phyloP scores from a whole-genome alignment of 2,797 vertebrate genomes.

The Ambastaia sidthimunki region DNA sequence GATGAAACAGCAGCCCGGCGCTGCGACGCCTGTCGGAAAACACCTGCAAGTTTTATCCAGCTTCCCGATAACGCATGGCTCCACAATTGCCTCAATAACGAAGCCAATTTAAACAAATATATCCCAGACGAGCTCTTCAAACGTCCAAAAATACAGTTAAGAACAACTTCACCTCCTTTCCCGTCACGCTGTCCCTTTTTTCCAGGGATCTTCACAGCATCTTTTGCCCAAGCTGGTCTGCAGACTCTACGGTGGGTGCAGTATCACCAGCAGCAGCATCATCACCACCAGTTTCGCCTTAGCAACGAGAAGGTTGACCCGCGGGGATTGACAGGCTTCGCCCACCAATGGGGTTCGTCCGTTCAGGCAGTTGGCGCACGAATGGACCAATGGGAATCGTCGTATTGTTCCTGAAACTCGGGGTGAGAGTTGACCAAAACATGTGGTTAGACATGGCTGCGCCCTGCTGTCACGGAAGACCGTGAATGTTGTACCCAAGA shows the following conservation, averaged over 20 bases:
- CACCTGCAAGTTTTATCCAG: conserved; percentile 71
- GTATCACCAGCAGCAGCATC: conserved; percentile 67
- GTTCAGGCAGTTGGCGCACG: conserved; percentile 58
- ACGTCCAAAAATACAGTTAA: conserved; percentile 27
- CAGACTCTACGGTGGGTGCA: conserved; percentile 59
- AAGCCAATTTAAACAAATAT: conserved; percentile 52
- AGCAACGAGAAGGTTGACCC: conserved; percentile 72
- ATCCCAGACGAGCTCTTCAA: conserved; percentile 31
- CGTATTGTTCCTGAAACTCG: conserved; percentile 42
- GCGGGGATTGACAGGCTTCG: conserved; percentile 59
- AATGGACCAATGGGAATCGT: conserved; percentile 65
- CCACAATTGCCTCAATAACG: conserved; percentile 60
- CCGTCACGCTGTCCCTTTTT: conserved; percentile 58
- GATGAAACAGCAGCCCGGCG: conserved; percentile 57
- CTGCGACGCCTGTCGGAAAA: conserved; percentile 74
- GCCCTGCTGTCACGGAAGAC: conserved; percentile 37
- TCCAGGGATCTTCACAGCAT: conserved; percentile 45
- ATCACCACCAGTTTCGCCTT: conserved; percentile 72
- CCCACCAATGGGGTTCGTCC: conserved; percentile 63
- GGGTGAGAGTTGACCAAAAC: conserved; percentile 63
- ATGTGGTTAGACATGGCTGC: conserved; percentile 67
- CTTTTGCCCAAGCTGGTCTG: conserved; percentile 56
- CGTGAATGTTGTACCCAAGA: neutral
- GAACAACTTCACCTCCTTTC: conserved; percentile 47
- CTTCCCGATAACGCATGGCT: conserved; percentile 70